Evolutionary conservation across 2,797 vertebrate species (phyloP).

Genomic region (Lithobates pipiens): DNA sequence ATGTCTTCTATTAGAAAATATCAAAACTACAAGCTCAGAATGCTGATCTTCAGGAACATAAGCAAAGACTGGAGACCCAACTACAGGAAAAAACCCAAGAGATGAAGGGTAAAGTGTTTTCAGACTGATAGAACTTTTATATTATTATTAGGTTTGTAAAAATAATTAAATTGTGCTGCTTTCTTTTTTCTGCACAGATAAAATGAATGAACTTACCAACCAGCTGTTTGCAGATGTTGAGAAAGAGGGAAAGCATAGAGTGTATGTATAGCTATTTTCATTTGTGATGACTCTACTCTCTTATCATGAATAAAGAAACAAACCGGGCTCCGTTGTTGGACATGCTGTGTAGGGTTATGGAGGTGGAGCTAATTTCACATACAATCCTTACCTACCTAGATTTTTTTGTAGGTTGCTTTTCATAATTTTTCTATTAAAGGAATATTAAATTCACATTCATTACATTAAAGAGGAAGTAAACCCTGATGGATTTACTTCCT

Average conservation of each 20-base stretch:
- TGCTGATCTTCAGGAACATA: conserved; percentile 79
- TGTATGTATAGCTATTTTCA: conserved; percentile 75
- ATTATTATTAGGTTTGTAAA: not conserved
- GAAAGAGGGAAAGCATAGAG: conserved; percentile 84
- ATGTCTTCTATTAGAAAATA: conserved; percentile 69
- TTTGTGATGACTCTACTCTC: too few relatives aligned
- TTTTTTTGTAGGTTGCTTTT: too few relatives aligned
- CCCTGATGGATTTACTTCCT: too few relatives aligned
- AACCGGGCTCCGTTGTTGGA: too few relatives aligned
- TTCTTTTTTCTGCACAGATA: conserved; percentile 77
- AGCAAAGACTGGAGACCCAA: conserved; percentile 77
- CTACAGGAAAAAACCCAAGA: conserved; percentile 80
- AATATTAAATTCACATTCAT: too few relatives aligned
- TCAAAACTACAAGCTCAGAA: conserved; percentile 79
- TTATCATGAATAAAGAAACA: too few relatives aligned
- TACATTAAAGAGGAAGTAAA: too few relatives aligned
- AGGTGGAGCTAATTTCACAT: too few relatives aligned
- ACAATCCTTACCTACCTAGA: too few relatives aligned
- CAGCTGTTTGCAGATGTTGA: conserved; percentile 85
- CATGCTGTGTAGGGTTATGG: too few relatives aligned
- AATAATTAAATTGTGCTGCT: not conserved
- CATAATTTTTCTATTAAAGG: too few relatives aligned
- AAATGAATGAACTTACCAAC: conserved; percentile 85
- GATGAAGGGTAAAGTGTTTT: conserved; percentile 80
- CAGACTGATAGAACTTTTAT: not conserved